Evolutionary conservation across 1,140 invertebrate genomes (phyloP).

Genomic region (Ceratoteleas bidentatus): DNA sequence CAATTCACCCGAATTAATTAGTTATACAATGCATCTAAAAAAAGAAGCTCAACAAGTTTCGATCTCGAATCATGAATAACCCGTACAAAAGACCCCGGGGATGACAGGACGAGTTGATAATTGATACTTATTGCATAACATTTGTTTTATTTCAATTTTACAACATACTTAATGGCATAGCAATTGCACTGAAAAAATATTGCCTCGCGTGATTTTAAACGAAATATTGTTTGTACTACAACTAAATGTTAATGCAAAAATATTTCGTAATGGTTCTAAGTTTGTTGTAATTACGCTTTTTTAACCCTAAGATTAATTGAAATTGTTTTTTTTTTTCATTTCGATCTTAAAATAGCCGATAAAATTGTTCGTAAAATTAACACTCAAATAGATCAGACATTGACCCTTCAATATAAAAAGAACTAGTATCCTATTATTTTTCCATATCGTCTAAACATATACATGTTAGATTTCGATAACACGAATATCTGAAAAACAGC

Average conservation of each 20-base stretch:
- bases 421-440: too few species aligned
- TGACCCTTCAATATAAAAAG: too few species aligned
- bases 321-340: too few species aligned
- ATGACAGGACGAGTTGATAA: slow-evolving; percentile 1
- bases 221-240: neutral
- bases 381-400: too few species aligned
- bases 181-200: neutral
- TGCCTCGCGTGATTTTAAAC: neutral
- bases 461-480: too few species aligned
- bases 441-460: too few species aligned
- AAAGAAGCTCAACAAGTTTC: slow-evolving; percentile 34
- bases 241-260: too few species aligned
- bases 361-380: too few species aligned
- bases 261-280: too few species aligned
- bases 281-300: neutral
- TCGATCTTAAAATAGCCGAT: too few species aligned
- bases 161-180: neutral
- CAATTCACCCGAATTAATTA: slow-evolving; percentile 22
- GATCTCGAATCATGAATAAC: slow-evolving; percentile 19
- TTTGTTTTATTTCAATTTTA: slow-evolving; percentile 3
- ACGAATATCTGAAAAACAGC: too few species aligned
- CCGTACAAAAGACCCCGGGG: slow-evolving; percentile 2
- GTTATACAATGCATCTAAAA: slow-evolving; percentile 7
- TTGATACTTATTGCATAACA: slow-evolving; percentile 1
- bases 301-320: too few species aligned